Percentiles rank a stretch among this genome's conserved stretches.
These are phyloP conservation scores for Saturnia pavonia DNA, from an alignment of 2,888 invertebrate species.

Conservation along the genomic window DNA sequence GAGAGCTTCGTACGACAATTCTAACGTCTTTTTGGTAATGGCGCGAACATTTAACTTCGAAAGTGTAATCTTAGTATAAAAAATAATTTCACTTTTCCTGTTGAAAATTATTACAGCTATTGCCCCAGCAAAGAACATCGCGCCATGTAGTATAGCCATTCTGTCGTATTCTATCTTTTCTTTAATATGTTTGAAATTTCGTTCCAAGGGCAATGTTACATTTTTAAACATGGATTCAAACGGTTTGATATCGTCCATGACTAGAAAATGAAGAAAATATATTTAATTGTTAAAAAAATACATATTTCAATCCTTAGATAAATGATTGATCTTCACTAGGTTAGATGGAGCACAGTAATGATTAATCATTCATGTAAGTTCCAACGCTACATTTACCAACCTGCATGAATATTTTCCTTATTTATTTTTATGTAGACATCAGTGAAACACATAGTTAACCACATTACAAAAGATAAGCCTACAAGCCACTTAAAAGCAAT, in stretches of 20 bases:
- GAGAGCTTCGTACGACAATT: slow-evolving; percentile 42
- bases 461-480: slow-evolving; percentile 57
- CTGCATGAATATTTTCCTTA: slow-evolving; percentile 28
- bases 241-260: slow-evolving; percentile 23
- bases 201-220: slow-evolving; percentile 24
- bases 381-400: slow-evolving; percentile 31
- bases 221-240: slow-evolving; percentile 32
- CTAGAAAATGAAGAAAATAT: neutral
- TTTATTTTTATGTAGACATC: slow-evolving; percentile 42
- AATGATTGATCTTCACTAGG: too few species aligned
- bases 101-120: slow-evolving; percentile 51
- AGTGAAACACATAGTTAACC: slow-evolving; percentile 57
- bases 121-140: slow-evolving; percentile 58
- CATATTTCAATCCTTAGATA: too few species aligned
- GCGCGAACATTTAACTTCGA: slow-evolving; percentile 31
- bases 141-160: slow-evolving; percentile 40
- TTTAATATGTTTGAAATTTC: slow-evolving; percentile 19
- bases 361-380: too few species aligned
- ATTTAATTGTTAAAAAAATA: neutral
- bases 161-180: slow-evolving; percentile 29
- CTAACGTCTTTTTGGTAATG: slow-evolving; percentile 23
- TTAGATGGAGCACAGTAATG: too few species aligned
- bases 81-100: slow-evolving; percentile 49
- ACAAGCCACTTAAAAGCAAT: slow-evolving; percentile 72
- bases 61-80: slow-evolving; percentile 39